phyloP scores from a whole-genome alignment of 2,888 invertebrate species.

The Calameuta filiformis region DNA sequence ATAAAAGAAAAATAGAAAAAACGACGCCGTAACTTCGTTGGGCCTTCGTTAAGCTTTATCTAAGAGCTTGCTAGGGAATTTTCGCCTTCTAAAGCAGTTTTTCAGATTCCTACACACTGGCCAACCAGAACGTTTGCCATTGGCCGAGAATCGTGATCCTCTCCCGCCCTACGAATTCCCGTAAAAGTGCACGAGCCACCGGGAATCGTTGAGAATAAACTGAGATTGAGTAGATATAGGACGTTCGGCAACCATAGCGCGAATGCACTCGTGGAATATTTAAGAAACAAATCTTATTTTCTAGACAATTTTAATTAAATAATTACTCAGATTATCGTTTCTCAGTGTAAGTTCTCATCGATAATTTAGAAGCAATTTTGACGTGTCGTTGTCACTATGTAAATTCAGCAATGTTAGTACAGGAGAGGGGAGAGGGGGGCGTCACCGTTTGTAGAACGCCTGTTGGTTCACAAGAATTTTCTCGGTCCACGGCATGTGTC shows the following conservation, averaged over 20 bases:
- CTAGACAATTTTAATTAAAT: neutral
- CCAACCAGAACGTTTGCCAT: neutral
- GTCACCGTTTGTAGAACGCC: neutral
- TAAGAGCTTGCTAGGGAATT: neutral
- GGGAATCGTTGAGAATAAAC: neutral
- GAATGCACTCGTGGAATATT: neutral
- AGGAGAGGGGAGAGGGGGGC: neutral
- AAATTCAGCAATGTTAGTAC: neutral
- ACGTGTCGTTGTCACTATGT: neutral
- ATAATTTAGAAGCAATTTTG: neutral
- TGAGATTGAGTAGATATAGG: neutral
- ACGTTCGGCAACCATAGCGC: neutral
- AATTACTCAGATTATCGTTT: neutral
- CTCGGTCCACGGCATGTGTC: neutral
- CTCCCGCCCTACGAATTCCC: neutral
- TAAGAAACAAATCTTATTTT: neutral
- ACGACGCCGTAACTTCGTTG: neutral
- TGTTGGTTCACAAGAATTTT: neutral
- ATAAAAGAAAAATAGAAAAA: neutral
- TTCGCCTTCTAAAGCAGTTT: neutral
- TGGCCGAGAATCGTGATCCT: neutral
- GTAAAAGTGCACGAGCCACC: neutral
- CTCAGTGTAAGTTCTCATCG: neutral
- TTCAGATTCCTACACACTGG: neutral
- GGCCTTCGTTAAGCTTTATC: neutral